Base-by-base conservation (phyloP, 2,888 invertebrate genomes). In the Zonitis immaculata region DNA sequence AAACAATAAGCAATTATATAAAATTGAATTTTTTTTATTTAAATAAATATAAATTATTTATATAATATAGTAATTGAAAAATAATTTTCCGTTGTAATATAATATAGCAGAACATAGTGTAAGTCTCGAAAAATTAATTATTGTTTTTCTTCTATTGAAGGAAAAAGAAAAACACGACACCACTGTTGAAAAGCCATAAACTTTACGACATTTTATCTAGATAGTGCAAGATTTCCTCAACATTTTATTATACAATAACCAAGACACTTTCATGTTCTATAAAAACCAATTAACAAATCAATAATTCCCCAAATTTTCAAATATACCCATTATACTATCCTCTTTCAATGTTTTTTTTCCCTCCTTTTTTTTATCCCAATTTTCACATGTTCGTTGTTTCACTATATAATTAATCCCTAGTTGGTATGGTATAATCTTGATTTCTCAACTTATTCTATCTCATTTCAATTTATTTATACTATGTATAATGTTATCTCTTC, bases 241-340 rank as follows among this genome's bases (percentile, higher is more conserved):
- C 14, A 32, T 32, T 32, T 32, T 32, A 32, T 32, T 32, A n/a
- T n/a, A n/a, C n/a, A n/a, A 32, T 14, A 32, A 14, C 14, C 32
- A 32, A 32, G 32, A 14, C 32, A 32, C 32, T 32, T 14, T 32
- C 14, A 7, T 32, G 32, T 32, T 32, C 32, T 32, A 32, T 32
- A 32, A 32, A 32, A 32, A 8, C 32, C 49, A 56, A 56, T 56
- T 56, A 56, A 52, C 55, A 52, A 56, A 56, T 56, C 55, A 56
- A 56, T 56, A 56, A 56, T 49, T 35, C n/a, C n/a, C 39, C 25
- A 32, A 25, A 32, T 14, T 32, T 32, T 32, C 32, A 32, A 32
- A 32, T 32, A 30, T 5, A n/a, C n/a, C n/a, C n/a, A n/a, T n/a
- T n/a, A n/a, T n/a, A n/a, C n/a, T n/a, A n/a, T n/a, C n/a, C n/a